phyloP scores from a whole-genome alignment of 1,140 invertebrate species.

The Muscidifurax raptorellus region DNA sequence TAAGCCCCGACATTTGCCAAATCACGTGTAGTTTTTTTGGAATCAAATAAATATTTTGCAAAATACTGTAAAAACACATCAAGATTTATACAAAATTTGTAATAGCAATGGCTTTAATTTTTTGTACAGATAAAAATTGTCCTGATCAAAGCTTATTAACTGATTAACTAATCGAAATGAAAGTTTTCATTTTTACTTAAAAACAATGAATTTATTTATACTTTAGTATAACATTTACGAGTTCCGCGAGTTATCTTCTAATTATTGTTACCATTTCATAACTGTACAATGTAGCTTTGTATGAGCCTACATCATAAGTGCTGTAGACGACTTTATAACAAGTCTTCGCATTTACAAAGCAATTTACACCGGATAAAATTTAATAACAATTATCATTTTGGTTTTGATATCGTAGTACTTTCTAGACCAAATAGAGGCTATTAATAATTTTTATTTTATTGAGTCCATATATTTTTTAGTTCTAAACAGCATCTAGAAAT shows the following conservation, averaged over 20 bases:
- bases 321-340: conserved; percentile 34
- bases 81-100: not conserved
- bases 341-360: conserved; percentile 42
- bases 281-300: conserved; percentile 38
- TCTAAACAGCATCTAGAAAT: conserved; percentile 9
- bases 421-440: conserved; percentile 22
- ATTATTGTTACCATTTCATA: conserved; percentile 48
- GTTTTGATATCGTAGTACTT: not conserved
- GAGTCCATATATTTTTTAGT: not conserved
- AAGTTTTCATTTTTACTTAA: not conserved
- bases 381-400: conserved; percentile 43
- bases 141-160: not conserved
- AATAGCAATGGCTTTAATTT: not conserved
- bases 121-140: not conserved
- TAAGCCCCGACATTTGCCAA: no score
- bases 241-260: conserved; percentile 33
- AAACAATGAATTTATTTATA: conserved; percentile 28
- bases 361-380: conserved; percentile 45
- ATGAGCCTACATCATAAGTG: conserved; percentile 1
- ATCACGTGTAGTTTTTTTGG: not conserved
- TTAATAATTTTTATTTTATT: not conserved
- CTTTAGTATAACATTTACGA: conserved; percentile 24
- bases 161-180: not conserved
- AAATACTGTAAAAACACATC: conserved; percentile 27
- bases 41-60: not conserved